Conservation (phyloP, 2,888 invertebrate species). For the Odontothrips loti region DNA sequence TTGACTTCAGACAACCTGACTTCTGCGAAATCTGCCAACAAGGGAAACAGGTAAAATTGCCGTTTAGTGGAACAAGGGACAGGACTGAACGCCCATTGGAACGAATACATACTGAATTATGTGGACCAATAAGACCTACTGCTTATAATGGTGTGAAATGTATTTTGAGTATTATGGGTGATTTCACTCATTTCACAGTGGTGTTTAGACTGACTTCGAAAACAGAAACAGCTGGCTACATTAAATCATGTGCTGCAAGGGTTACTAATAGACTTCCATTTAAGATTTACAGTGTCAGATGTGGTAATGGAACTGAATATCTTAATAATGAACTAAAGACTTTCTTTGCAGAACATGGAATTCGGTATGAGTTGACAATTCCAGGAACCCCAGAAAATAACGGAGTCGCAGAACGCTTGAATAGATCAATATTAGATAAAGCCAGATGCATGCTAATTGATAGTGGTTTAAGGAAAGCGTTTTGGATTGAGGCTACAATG, state of each 20-base stretch:
- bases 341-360: not conserved
- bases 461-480: not conserved
- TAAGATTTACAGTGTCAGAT: not conserved
- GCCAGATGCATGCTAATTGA: conserved; percentile 10
- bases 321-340: not conserved
- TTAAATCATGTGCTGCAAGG: not conserved
- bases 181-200: not conserved
- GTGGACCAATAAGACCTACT: no score
- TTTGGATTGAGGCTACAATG: not conserved
- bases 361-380: not conserved
- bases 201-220: not conserved
- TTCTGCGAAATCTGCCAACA: no score
- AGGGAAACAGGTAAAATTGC: no score
- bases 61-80: no score
- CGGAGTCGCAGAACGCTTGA: not conserved
- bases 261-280: no score
- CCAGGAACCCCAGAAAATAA: no score
- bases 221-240: not conserved
- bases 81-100: no score
- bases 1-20: no score
- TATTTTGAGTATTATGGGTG: not conserved
- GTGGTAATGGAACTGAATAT: conserved; percentile 10
- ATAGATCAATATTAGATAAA: not conserved
- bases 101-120: no score
- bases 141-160: not conserved